These are phyloP conservation scores for Diglossa cyanea DNA, from an alignment of 2,797 vertebrate genomes.

Conservation along the genomic window DNA sequence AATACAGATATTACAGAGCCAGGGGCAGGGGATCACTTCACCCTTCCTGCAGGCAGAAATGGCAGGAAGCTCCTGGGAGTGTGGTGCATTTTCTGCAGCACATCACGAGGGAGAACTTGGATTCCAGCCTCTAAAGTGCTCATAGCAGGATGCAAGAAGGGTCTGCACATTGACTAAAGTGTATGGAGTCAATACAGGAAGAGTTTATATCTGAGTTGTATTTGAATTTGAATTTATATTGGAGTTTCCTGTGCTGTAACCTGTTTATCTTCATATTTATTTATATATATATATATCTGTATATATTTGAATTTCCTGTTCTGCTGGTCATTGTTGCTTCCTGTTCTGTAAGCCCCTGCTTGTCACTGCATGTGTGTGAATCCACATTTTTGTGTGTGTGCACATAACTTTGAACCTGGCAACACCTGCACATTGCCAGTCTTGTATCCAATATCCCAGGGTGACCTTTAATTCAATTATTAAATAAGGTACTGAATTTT, in stretches of 20 bases:
- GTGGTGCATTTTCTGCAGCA: not conserved
- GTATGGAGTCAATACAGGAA: not conserved
- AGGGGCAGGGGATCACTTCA: not conserved
- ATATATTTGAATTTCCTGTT: not conserved
- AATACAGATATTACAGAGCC: not conserved
- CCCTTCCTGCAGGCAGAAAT: not conserved
- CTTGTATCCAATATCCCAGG: not conserved
- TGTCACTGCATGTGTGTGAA: not conserved
- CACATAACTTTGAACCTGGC: not conserved
- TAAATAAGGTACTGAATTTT: not conserved
- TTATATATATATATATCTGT: not conserved
- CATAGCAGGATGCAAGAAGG: not conserved
- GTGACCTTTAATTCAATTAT: not conserved
- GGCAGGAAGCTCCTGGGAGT: not conserved
- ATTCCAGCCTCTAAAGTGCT: not conserved
- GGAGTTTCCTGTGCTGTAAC: not conserved
- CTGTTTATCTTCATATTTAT: not conserved
- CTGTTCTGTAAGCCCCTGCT: not conserved
- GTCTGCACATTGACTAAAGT: not conserved
- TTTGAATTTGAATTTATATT: not conserved
- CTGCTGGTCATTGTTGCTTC: not conserved
- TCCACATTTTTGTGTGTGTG: not conserved
- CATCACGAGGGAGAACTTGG: not conserved
- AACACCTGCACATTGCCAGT: accelerated
- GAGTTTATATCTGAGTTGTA: not conserved